Evolutionary conservation across 2,797 vertebrate species (phyloP).

Genomic region (Trematomus bernacchii): DNA sequence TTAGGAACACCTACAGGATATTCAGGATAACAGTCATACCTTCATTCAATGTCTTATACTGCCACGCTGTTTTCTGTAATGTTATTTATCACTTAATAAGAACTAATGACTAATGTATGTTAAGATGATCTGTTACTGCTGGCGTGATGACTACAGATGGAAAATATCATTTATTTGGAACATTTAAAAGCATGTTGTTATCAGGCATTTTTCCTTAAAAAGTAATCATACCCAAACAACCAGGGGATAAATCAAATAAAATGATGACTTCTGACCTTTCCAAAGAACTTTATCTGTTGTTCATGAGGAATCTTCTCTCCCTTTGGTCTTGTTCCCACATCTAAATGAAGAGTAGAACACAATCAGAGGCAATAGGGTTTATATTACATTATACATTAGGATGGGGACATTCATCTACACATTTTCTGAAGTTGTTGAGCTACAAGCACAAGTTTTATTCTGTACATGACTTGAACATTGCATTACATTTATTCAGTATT

Average conservation of each 20-base stretch:
- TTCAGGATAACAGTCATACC: too few species aligned
- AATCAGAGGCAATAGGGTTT: background rate
- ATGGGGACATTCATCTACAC: background rate
- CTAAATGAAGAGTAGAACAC: conserved; percentile 67
- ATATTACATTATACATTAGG: background rate
- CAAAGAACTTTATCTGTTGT: conserved; percentile 98
- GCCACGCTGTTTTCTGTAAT: background rate
- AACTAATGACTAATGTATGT: background rate
- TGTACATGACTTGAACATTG: background rate
- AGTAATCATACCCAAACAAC: background rate
- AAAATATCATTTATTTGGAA: background rate
- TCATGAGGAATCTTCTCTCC: conserved; percentile 92
- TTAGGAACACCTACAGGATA: too few species aligned
- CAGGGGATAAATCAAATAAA: background rate
- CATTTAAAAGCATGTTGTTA: background rate
- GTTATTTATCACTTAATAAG: background rate
- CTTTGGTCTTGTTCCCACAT: conserved; percentile 88
- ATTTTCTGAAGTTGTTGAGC: background rate
- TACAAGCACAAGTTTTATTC: background rate
- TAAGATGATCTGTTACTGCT: background rate
- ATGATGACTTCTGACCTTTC: conserved; percentile 86
- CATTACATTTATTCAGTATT: background rate
- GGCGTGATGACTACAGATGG: too few species aligned
- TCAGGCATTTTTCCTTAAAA: background rate
- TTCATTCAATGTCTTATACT: background rate